Base-by-base conservation (phyloP, 2,797 vertebrate genomes). In the Nannoperca obscura region DNA sequence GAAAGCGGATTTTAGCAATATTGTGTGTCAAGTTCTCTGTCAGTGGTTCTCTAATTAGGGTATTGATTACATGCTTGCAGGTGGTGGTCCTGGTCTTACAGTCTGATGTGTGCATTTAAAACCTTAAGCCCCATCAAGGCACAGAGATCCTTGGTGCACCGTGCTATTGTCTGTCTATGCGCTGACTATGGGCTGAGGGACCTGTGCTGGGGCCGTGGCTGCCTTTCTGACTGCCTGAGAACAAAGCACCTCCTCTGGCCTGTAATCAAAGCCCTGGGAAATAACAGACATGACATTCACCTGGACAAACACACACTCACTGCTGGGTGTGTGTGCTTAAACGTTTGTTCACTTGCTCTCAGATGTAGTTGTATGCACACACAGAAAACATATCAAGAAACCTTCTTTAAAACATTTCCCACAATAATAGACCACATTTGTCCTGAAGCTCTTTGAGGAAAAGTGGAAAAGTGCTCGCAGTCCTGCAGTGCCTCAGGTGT, bases 181-280 rank as follows among this genome's bases (percentile, higher is more conserved):
- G 20, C 78, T 89, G 91, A 91, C 88, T 88, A 55, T 74, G 82
- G 69, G 78, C 80, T 75, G 68, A 82, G 87, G 87, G 88, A 85
- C 83, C 83, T 86, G 82, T 12, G 54, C 67, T 34, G 86, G 81
- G 85, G 81, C 78, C 59, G 14, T 57, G 71, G 78, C 84, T 86
- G 87, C 86, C 78, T 90, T 58, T 86, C 86, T 81, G 89, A 88
- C 88, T 93, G 90, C 87, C 84, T 87, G 87, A 89, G 90, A 93
- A 94, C 93, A 95, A 94, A 94, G 90, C 83, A 82, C 59, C 82
- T 90, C 90, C 86, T 88, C 91, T 93, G 89, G 89, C 88, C 75
- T 95, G 94, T 94, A 95, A 95, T 95, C 91, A 93, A 93, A 95
- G 91, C 91, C 91, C 88, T 95, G 91, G 88, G 91, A 95, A 94